Conservation (phyloP, 2,113 vertebrate genomes). For the Phylloscopus whistleri region DNA sequence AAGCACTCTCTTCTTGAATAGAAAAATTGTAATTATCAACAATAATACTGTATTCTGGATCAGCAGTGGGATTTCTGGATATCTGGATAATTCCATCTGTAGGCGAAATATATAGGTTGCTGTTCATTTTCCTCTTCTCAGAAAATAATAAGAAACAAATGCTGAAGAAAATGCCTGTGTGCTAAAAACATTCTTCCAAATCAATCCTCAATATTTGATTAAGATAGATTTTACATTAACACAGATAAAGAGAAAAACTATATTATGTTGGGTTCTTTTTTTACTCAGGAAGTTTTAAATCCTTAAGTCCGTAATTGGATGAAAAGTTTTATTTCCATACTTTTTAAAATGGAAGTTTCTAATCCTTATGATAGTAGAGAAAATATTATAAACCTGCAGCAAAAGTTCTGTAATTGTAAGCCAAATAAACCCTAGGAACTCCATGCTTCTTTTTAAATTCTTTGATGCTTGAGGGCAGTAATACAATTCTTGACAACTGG, state of each 20-base stretch:
- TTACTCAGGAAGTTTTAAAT: neutral
- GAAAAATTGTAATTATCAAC: neutral
- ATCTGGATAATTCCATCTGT: neutral
- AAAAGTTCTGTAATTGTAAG: neutral
- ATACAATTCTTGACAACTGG: neutral
- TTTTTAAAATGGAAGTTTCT: neutral
- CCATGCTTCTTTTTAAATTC: neutral
- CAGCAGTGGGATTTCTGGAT: neutral
- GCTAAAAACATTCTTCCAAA: neutral
- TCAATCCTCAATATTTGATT: neutral
- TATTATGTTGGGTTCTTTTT: neutral
- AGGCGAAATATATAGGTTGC: neutral
- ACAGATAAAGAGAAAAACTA: neutral
- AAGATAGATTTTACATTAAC: neutral
- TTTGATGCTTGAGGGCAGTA: neutral
- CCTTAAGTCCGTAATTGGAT: neutral
- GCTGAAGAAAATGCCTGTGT: neutral
- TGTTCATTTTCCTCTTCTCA: neutral
- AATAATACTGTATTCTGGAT: neutral
- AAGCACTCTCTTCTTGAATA: neutral
- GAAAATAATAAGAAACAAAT: neutral
- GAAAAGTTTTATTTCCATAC: neutral
- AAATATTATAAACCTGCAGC: neutral
- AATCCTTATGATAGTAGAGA: neutral
- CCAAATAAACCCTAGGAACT: neutral